Base-by-base conservation (phyloP, 2,113 vertebrate genomes). In the Perccottus glenii region DNA sequence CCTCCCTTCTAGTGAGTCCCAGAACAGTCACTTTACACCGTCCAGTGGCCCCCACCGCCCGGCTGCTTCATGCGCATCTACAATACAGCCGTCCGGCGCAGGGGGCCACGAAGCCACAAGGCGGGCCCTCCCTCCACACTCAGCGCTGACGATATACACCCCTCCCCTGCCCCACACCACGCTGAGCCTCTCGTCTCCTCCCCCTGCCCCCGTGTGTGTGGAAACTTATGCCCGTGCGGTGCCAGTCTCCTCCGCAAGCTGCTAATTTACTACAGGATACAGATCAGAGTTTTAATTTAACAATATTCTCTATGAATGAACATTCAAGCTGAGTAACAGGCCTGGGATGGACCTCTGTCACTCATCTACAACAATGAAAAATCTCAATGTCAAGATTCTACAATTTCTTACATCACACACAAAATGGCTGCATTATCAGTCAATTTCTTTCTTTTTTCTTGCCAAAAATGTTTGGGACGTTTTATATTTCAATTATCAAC, bases 41-140 rank as follows among this genome's bases (percentile, higher is more conserved):
- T 82, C 74, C 82, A 77, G 73, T 82, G 77, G 67, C 78, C 70
- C 81, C 69, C 59, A 64, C 76, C 56, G 47, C 70, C 64, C 70
- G 77, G 61, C 57, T 78, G 73, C 73, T 56, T 67, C 65, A 81
- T 80, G 85, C 77, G 73, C 87, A 82, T 88, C 82, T 84, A 77
- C 73, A 81, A 83, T 77, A 73, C 77, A 75, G 70, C 59, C 71
- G 80, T 75, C 70, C 75, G 63, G 63, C 70, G 80, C 72, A 52
- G 73, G 75, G 81, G 78, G 83, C 68, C 83, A 91, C 88, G 85
- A 92, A 91, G 83, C 85, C 69, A 81, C 73, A 58, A 85, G 89
- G 79, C 82, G 85, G 85, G 77, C 67, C 84, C 75, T 75, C 70
- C 78, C 16, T 64, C 77, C 59, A 59, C 69, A 27, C 36, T 77